Base-by-base conservation (phyloP, 2,888 invertebrate genomes). In the Orchesellides sinensis region DNA sequence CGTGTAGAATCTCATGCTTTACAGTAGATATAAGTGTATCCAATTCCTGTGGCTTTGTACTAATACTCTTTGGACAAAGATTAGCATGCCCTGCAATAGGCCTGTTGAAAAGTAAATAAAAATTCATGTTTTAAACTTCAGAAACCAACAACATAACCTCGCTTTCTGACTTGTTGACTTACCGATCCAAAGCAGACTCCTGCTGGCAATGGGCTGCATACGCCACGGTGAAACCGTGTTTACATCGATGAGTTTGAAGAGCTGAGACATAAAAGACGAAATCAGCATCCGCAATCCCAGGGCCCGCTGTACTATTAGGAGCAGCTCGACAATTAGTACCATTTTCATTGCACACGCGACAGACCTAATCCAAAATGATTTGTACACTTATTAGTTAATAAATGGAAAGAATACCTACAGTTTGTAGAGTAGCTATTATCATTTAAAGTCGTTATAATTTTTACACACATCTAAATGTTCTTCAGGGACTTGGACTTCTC, bases 21-120 rank as follows among this genome's bases (percentile, higher is more conserved):
- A 99, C 98, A 0, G 98, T 99, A 0, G 98, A 98, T 88, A 98
- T 91, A 1, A 98, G 92, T 0, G 96, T 97, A 87, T 96, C 96
- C 87, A 98, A 91, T 89, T 99, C 98, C 88, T 98, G 95, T 61
- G 94, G 93, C 89, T 96, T 96, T 19, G 96, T 96, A 83, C 96
- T 97, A 85, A 99, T 94, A 89, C 96, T 96, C 21, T 95, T 94
- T 0, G 99, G 99, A 89, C 99, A 99, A 88, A 99, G 93, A 92
- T 99, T 99, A 0, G 99, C 98, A 91, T 99, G 98, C 0, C 99
- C 99, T 0, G 99, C 99, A 78, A 99, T 97, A 0, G 99, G 99
- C 85, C 98, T 96, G 90, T 54, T 89, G 89, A 83, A 25, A 27
- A 27, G 25, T 75, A 49, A 72, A 35, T 59, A 70, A 61, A 14